phyloP scores from a whole-genome alignment of 2,888 invertebrate genomes.

The Pristionchus maxplancki region DNA sequence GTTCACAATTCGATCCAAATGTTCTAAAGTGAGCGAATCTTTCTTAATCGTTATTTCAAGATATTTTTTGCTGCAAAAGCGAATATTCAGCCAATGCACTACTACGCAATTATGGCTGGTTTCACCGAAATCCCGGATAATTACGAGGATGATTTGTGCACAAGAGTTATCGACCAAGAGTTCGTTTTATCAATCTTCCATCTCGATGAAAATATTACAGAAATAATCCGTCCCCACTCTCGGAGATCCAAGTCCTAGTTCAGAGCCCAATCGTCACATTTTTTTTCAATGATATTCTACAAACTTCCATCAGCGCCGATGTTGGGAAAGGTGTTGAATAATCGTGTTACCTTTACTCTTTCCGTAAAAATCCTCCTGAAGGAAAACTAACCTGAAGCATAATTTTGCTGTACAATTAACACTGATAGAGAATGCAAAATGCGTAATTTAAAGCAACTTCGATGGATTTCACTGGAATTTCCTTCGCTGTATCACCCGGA shows the following conservation, averaged over 20 bases:
- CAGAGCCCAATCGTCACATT: neutral
- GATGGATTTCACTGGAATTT: neutral
- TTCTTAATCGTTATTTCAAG: too few relatives aligned
- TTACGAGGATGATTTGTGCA: neutral
- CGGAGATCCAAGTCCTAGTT: neutral
- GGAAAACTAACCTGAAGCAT: too few relatives aligned
- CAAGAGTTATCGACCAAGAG: neutral
- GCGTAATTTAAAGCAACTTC: neutral
- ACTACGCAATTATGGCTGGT: neutral
- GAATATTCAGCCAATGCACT: neutral
- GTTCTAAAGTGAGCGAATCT: neutral
- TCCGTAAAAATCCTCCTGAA: too few relatives aligned
- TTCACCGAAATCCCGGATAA: neutral
- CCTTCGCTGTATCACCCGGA: neutral
- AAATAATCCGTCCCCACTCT: neutral
- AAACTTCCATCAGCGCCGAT: neutral
- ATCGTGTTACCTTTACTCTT: too few relatives aligned
- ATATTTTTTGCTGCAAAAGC: neutral
- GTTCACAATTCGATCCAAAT: neutral
- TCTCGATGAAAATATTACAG: neutral
- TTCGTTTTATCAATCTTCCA: neutral
- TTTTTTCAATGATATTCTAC: neutral
- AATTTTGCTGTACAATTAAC: too few relatives aligned
- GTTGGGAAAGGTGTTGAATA: neutral
- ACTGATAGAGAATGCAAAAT: neutral